Base-by-base conservation (phyloP, 2,113 vertebrate genomes). In the Lepidothrix coronata region DNA sequence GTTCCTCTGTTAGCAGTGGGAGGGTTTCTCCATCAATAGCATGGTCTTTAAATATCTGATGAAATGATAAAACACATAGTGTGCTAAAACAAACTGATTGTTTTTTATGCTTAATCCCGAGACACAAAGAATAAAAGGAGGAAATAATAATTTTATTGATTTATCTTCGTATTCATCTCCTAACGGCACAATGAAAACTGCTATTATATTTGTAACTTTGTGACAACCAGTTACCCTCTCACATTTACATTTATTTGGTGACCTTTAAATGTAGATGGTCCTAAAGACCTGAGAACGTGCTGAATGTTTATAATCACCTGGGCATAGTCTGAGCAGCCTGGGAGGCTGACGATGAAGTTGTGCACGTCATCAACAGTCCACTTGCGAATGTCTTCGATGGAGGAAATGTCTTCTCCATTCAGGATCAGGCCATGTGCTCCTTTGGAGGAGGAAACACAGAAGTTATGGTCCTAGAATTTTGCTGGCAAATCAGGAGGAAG, bases 21-120 rank as follows among this genome's bases (percentile, higher is more conserved):
- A 99, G 97, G 1, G 99, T 99, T 98, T 99, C 98, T 78, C 99
- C 99, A 68, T 99, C 99, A 83, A 99, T 99, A 94, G 98, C 98
- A 18, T 99, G 99, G 68, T 99, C 99, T 97, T 99, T 99, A 97
- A 99, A 99, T 11, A 98, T 96, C 99, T 98, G 93, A 72, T 28
- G 33, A 95, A 96, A 97, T 10, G 52, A 89, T 49, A 96, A 93
- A 98, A 96, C 14, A 49, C 27, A 63, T 20, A 22, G 12, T 71
- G 20, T 70, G 73, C 72, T 95, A 71, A 90, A 88, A 59, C 39
- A 85, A 39, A 67, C n/a, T 57, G 9, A 14, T 75, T 88, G 61
- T 77, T 63, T 86, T 92, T 84, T 39, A 33, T 78, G 33, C n/a
- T 82, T 95, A 87, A 89, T n/a, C 35, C 35, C 12, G 39, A 86